Evolutionary conservation across 2,113 vertebrate species (phyloP).

Genomic region (Toxostoma redivivum): DNA sequence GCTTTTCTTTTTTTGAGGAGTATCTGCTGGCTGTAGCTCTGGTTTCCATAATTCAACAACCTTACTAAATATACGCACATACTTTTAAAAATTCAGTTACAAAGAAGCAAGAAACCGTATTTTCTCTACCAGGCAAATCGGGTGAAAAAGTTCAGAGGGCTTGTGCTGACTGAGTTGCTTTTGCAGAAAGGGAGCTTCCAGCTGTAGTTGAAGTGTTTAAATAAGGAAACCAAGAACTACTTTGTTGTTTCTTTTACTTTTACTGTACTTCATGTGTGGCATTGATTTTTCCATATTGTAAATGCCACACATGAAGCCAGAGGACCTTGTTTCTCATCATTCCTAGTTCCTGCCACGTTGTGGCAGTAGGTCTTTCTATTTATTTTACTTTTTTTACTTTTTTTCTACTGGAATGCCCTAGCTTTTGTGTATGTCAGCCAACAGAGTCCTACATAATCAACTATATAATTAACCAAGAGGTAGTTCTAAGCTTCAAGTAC

Average conservation of each 20-base stretch:
- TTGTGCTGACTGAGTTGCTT: constrained; percentile 64
- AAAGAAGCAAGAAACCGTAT: neutral
- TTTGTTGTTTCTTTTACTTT: constrained; percentile 54
- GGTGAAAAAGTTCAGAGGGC: constrained; percentile 29
- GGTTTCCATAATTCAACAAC: constrained; percentile 39
- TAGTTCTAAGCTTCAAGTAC: constrained; percentile 23
- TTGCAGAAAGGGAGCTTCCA: constrained; percentile 64
- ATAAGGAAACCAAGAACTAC: constrained; percentile 69
- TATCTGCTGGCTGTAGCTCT: constrained; percentile 36
- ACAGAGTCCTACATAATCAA: neutral
- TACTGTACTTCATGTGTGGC: constrained; percentile 68
- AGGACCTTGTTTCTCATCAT: constrained; percentile 43
- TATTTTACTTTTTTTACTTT: neutral
- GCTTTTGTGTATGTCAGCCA: neutral
- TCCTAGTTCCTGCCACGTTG: constrained; percentile 23
- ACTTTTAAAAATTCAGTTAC: constrained; percentile 20
- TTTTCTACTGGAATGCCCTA: neutral
- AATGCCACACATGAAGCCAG: constrained; percentile 64
- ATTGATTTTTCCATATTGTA: constrained; percentile 45
- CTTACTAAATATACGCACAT: neutral
- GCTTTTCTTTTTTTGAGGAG: constrained; percentile 21
- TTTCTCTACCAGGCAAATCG: constrained; percentile 1
- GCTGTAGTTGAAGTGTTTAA: constrained; percentile 66
- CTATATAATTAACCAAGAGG: constrained; percentile 14
- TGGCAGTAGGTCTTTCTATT: constrained; percentile 25